Conservation (phyloP, 2,888 invertebrate species). For the Parnassius mnemosyne region DNA sequence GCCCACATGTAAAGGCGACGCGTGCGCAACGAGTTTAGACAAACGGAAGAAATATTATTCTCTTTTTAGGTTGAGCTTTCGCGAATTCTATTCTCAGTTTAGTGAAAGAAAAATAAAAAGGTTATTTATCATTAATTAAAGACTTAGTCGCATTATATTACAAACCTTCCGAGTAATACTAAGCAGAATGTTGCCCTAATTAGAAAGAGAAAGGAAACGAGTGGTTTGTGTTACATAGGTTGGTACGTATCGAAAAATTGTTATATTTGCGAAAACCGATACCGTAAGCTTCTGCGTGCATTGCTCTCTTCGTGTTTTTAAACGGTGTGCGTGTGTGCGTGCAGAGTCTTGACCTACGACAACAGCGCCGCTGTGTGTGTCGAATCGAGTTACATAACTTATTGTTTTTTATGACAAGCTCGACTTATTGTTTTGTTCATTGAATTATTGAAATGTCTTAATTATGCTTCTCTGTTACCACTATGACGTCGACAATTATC, state of each 20-base stretch:
- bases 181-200: slow-evolving; percentile 30
- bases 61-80: slow-evolving; percentile 71
- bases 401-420: slow-evolving; percentile 33
- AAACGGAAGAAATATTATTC: slow-evolving; percentile 79
- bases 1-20: slow-evolving; percentile 58
- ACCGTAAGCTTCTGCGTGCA: slow-evolving; percentile 51
- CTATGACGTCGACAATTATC: too few relatives aligned
- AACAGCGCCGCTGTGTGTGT: slow-evolving; percentile 41
- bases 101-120: slow-evolving; percentile 31
- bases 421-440: slow-evolving; percentile 17
- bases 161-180: slow-evolving; percentile 7
- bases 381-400: slow-evolving; percentile 55
- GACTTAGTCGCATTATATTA: not conserved
- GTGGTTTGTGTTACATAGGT: slow-evolving; percentile 34
- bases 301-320: slow-evolving; percentile 53
- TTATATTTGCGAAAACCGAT: slow-evolving; percentile 61
- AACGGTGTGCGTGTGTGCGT: slow-evolving; percentile 37
- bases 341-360: slow-evolving; percentile 48
- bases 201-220: slow-evolving; percentile 36
- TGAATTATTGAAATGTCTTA: slow-evolving; percentile 13
- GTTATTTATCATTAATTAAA: not conserved
- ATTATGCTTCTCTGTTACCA: too few relatives aligned
- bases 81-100: slow-evolving; percentile 47
- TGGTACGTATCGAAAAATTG: slow-evolving; percentile 37
- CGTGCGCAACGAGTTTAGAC: slow-evolving; percentile 78